Base-by-base conservation (phyloP, 2,888 invertebrate species). In the Monoplex corrugatus region DNA sequence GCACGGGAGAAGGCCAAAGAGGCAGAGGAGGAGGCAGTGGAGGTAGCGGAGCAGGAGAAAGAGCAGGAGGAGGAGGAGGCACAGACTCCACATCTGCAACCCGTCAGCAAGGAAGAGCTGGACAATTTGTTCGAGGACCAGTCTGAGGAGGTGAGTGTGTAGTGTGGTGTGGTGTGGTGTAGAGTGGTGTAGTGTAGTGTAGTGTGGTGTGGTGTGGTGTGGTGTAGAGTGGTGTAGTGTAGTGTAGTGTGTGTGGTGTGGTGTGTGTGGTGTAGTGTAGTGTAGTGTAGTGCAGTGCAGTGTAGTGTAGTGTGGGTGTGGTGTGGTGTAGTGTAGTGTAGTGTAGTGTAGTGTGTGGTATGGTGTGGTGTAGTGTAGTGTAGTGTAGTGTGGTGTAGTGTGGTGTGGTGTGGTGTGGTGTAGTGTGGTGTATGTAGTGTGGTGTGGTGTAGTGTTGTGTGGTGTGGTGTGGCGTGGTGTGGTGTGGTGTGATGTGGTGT, bases 81-180 rank as follows among this genome's bases (percentile, higher is more conserved):
- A 13, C 35, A 16, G 40, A 43, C 28, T 19, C 43, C 32, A 3
- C 2, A 80, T 40, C 78, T 43, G 2, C 78, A 80, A 32, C 78
- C 78, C 0, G 87, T 87, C 57, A 87, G 87, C 82, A 78, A 87
- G 13, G 80, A 87, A 19, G 87, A 87, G 63, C 63, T 87, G 80
- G 80, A 87, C 87, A 87, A 82, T n/a, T 35, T 87, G 40, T 87
- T 87, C 63, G 87, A 87, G 44, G 87, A 87, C 16, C 44, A 87
- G 75, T 50, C 87, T 8, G 40, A 87, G 45, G 80, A 87, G 82
- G 87, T 82, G 23, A 1, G 68, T n/a, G 0, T n/a, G 16, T 68
- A 2, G 28, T 23, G 2, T 32, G 28, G n/a, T 68, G n/a, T n/a
- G 68, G n/a, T 68, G 68, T 68, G n/a, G 1, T 40, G 19, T 23